Evolutionary conservation across 2,113 vertebrate genomes (phyloP).

Genomic region (Sisor rabdophorus): DNA sequence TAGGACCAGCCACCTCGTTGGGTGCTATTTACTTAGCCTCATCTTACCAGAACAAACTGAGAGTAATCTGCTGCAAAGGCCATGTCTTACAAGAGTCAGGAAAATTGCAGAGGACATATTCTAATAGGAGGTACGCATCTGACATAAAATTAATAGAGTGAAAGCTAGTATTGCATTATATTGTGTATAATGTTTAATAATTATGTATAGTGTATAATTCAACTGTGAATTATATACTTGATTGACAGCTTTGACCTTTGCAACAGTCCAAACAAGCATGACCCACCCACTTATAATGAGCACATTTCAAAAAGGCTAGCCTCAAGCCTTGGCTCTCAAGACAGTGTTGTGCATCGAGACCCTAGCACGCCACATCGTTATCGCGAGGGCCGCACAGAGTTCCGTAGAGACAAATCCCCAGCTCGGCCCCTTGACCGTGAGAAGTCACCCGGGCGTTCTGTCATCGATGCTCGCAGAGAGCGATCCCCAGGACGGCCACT

Average conservation of each 20-base stretch:
- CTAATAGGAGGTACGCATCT: slow-evolving; percentile 61
- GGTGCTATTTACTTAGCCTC: slow-evolving; percentile 97
- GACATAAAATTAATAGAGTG: background rate
- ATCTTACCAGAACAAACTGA: slow-evolving; percentile 94
- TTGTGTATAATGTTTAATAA: background rate
- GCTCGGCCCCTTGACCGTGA: slow-evolving; percentile 90
- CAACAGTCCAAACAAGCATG: slow-evolving; percentile 94
- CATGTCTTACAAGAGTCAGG: slow-evolving; percentile 90
- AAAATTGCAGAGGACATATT: slow-evolving; percentile 81
- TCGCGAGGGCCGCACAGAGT: slow-evolving; percentile 90
- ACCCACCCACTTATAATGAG: slow-evolving; percentile 95
- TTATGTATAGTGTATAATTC: background rate
- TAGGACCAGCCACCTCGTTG: slow-evolving; percentile 93
- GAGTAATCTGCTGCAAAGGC: slow-evolving; percentile 98
- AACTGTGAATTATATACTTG: background rate
- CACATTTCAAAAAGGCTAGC: slow-evolving; percentile 94
- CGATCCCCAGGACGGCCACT: slow-evolving; percentile 89
- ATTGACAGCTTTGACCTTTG: slow-evolving; percentile 29
- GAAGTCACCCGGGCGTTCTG: slow-evolving; percentile 85
- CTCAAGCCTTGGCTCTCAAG: slow-evolving; percentile 82
- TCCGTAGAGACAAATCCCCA: slow-evolving; percentile 93
- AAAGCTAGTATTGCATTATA: background rate
- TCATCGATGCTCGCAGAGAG: slow-evolving; percentile 89
- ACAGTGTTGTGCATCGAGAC: slow-evolving; percentile 84
- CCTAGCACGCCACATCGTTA: slow-evolving; percentile 96